A percentile compares a stretch with the other conserved stretches of the same genome.
phyloP scores from a whole-genome alignment of 2,113 vertebrate genomes.

The Anseranas semipalmata region DNA sequence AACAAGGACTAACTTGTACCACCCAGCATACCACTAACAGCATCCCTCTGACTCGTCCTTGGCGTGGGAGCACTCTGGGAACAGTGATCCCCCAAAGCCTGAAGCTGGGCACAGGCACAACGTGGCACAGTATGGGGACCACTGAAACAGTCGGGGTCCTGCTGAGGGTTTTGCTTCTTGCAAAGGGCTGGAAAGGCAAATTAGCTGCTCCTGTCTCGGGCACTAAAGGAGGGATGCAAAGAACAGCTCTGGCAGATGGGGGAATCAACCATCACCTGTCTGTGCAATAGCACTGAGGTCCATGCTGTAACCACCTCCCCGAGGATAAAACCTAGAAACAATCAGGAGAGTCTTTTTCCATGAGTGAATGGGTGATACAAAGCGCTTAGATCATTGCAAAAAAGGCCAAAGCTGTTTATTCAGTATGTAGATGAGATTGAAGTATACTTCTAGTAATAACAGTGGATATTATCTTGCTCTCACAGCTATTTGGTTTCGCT shows the following conservation, averaged over 20 bases:
- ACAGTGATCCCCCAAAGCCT: background rate
- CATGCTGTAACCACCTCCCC: background rate
- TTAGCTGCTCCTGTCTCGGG: background rate
- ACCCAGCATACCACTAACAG: background rate
- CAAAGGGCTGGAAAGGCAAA: background rate
- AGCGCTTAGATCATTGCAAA: background rate
- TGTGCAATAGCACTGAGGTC: background rate
- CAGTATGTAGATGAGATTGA: background rate
- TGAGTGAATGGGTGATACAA: background rate
- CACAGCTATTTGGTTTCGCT: constrained; percentile 7
- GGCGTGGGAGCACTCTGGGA: background rate
- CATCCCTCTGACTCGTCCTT: background rate
- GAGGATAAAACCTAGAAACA: background rate
- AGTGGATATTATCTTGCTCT: background rate
- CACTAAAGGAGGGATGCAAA: background rate
- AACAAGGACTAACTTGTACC: constrained; percentile 7
- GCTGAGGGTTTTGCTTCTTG: background rate
- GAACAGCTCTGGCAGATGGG: background rate
- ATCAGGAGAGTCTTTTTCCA: background rate
- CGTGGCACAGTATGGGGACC: background rate
- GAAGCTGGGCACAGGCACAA: background rate
- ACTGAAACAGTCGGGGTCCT: background rate
- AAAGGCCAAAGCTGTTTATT: background rate
- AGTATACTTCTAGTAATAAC: constrained; percentile 6
- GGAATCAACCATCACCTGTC: background rate